phyloP scores from a whole-genome alignment of 2,888 invertebrate genomes.

The Dicranocentrus wangi region DNA sequence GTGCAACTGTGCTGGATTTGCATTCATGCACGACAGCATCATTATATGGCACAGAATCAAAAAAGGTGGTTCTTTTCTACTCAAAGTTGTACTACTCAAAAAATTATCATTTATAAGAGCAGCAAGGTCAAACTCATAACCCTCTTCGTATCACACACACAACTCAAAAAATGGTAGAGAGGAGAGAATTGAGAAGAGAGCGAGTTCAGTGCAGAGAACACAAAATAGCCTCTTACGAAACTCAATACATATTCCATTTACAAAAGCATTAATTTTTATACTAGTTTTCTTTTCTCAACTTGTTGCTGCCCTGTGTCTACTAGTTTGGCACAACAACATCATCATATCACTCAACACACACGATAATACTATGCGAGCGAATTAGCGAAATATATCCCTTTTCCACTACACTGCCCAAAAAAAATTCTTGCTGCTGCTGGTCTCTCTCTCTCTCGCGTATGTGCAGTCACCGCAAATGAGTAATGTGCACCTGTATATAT shows the following conservation, averaged over 20 bases:
- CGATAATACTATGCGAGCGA: slow-evolving; percentile 30
- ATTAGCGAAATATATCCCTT: slow-evolving; percentile 37
- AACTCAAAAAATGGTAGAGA: too few species aligned
- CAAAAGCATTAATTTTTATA: slow-evolving; percentile 51
- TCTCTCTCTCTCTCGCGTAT: slow-evolving; percentile 20
- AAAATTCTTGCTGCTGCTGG: too few species aligned
- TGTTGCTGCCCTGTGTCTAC: too few species aligned
- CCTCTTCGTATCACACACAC: slow-evolving; percentile 36
- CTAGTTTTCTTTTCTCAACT: slow-evolving; percentile 47
- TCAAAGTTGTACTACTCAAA: slow-evolving; percentile 39
- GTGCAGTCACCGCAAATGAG: slow-evolving; percentile 58
- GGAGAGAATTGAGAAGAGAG: slow-evolving; percentile 49
- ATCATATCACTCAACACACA: too few species aligned
- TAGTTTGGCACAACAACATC: slow-evolving; percentile 48
- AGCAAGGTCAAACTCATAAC: slow-evolving; percentile 64
- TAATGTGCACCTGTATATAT: slow-evolving; percentile 32
- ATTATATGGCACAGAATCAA: slow-evolving; percentile 62
- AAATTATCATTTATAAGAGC: slow-evolving; percentile 59
- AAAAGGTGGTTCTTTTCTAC: slow-evolving; percentile 58
- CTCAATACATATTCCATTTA: slow-evolving; percentile 27
- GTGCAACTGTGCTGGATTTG: slow-evolving; percentile 64
- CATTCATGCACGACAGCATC: slow-evolving; percentile 65
- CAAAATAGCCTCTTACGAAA: slow-evolving; percentile 33
- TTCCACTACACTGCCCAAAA: slow-evolving; percentile 59
- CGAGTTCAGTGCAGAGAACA: slow-evolving; percentile 27